phyloP scores from a whole-genome alignment of 1,140 invertebrate species.

The Microvelia longipes region DNA sequence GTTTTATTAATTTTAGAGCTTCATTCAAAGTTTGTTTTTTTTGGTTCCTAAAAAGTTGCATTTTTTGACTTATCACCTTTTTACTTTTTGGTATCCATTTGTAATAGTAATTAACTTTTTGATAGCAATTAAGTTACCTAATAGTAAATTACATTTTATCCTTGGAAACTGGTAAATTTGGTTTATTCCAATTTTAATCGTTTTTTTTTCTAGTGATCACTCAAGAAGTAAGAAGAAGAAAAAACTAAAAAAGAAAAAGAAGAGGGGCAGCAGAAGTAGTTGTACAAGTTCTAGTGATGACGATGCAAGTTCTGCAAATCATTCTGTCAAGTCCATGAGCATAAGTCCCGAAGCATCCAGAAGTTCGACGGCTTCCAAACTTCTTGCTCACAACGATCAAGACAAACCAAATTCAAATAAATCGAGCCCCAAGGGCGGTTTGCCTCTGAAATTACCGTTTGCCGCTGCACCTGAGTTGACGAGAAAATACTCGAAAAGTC shows the following conservation, averaged over 20 bases:
- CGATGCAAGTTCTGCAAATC: conserved; percentile 4
- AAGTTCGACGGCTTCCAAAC: conserved; percentile 7
- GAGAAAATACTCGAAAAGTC: not conserved
- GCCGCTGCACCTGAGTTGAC: not conserved
- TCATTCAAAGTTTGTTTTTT: too few species aligned
- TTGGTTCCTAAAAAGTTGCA: too few species aligned
- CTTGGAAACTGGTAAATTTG: too few species aligned
- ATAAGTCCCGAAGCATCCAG: conserved; percentile 10
- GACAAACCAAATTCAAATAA: not conserved
- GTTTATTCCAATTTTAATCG: too few species aligned
- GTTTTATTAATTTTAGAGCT: too few species aligned
- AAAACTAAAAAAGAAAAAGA: not conserved
- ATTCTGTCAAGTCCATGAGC: conserved; percentile 12
- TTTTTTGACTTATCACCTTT: too few species aligned
- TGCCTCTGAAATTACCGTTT: not conserved
- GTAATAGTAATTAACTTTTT: too few species aligned
- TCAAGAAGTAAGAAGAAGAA: not conserved
- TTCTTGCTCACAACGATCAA: not conserved
- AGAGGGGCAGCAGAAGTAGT: conserved; percentile 8
- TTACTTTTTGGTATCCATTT: too few species aligned
- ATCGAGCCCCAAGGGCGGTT: too few species aligned
- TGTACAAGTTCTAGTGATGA: not conserved
- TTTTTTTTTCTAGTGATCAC: not conserved
- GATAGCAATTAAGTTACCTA: too few species aligned
- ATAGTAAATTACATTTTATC: too few species aligned